Evolutionary conservation across 2,797 vertebrate species (phyloP), one percentile per base, ranked within the genome.

Genomic region (Enteromius argenteus): DNA sequence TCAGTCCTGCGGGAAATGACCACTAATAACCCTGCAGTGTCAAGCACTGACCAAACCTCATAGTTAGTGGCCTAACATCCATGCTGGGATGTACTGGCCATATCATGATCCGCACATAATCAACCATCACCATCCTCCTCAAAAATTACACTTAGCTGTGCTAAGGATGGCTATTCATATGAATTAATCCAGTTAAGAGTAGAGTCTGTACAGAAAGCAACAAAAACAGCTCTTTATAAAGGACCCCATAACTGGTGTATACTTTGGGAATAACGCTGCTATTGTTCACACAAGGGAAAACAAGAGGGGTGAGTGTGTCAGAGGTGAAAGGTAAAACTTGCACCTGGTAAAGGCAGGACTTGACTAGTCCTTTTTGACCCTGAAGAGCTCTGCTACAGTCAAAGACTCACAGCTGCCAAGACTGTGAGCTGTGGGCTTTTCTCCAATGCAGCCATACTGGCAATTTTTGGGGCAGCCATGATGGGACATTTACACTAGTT

Each of bases 1-100:
- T 42, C 69, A 76, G 82, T 87, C 88, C 86, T 77, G 77, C 74
- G 81, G 88, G 85, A 88, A 46, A 87, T 83, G 86, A 87, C 83
- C 89, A 76, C 86, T 87, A 90, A 88, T 81, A 86, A 84, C 51
- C 56, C 13, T 19, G 44, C 73, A 81, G 79, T 85, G 53, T 82
- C 81, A 77, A 69, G 62, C 79, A 77, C n/a, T 66, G 80, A 32
- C 44, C 85, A 84, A 64, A 87, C 67, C 58, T 39, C 39, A 46
- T 23, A 72, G 58, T 44, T 75, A 74, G 66, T 66, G 30, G 56
- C 75, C 62, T 82, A 89, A 85, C 84, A 87, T 84, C 79, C 71
- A 17, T 10, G 53, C n/a, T 44, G 74, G 23, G 32, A 84, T 60
- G 79, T 66, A 77, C 83, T 56, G 42, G 35, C 42, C 64, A 64